A percentile compares a stretch with the other conserved stretches of the same genome.
Conservation (phyloP, 1,140 invertebrate genomes). For the Dendrolimus punctatus region DNA sequence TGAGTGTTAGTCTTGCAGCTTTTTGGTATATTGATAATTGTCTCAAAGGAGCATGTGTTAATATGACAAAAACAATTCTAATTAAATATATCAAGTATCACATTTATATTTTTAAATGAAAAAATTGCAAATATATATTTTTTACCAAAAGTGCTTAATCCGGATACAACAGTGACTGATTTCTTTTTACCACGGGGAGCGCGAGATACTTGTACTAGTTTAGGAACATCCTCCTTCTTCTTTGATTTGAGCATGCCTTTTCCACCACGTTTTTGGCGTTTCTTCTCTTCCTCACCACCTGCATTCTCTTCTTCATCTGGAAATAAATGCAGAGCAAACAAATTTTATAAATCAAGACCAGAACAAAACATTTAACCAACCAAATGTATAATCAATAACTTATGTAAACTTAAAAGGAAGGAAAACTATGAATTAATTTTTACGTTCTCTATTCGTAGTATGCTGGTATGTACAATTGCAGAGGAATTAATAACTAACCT, state of each 20-base stretch:
- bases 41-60: too few relatives aligned
- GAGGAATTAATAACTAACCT: not conserved
- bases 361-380: slow-evolving; percentile 9
- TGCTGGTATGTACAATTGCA: not conserved
- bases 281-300: slow-evolving; percentile 91
- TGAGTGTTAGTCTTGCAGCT: too few relatives aligned
- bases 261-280: slow-evolving; percentile 91
- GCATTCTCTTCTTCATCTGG: slow-evolving; percentile 76
- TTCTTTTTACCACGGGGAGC: slow-evolving; percentile 98
- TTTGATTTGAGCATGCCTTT: slow-evolving; percentile 92
- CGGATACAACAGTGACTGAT: slow-evolving; percentile 94
- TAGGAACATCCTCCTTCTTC: slow-evolving; percentile 89
- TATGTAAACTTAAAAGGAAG: too few relatives aligned
- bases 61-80: too few relatives aligned
- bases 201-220: slow-evolving; percentile 88
- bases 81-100: not conserved
- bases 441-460: too few relatives aligned
- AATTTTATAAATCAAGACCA: slow-evolving; percentile 2
- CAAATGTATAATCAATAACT: slow-evolving; percentile 1
- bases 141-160: slow-evolving; percentile 90
- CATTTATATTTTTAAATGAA: not conserved
- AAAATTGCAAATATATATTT: slow-evolving; percentile 1
- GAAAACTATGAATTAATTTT: too few relatives aligned
- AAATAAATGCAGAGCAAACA: slow-evolving; percentile 8
- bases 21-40: too few relatives aligned